Evolutionary conservation across 1,140 invertebrate species (phyloP).

Genomic region (Oscheius sp.): DNA sequence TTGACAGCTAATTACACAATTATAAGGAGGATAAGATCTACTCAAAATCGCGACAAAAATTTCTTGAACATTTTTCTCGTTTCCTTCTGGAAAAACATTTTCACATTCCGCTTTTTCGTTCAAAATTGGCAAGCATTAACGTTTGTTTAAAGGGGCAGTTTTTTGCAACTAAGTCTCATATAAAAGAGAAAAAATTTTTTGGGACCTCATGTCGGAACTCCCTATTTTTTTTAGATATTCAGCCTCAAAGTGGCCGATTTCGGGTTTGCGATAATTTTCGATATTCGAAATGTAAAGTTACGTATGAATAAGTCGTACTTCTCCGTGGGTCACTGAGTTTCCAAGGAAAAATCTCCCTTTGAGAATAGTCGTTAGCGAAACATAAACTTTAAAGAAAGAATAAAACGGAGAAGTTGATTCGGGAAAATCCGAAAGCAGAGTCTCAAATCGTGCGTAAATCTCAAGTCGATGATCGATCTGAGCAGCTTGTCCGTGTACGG

Average conservation of each 20-base stretch:
- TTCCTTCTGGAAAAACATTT: too few relatives aligned
- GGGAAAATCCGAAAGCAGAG: background rate
- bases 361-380: too few relatives aligned
- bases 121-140: background rate
- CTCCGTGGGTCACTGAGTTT: too few relatives aligned
- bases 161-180: background rate
- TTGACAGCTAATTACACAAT: background rate
- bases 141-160: background rate
- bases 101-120: too few relatives aligned
- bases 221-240: too few relatives aligned
- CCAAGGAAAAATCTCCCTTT: too few relatives aligned
- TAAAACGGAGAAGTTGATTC: background rate
- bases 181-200: too few relatives aligned
- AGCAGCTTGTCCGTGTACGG: slow-evolving; percentile 12
- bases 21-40: background rate
- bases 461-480: background rate
- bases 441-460: background rate
- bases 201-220: too few relatives aligned
- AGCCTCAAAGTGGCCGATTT: too few relatives aligned
- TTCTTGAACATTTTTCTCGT: too few relatives aligned
- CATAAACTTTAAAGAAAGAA: background rate
- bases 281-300: background rate
- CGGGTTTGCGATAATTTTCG: too few relatives aligned
- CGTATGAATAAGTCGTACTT: background rate
- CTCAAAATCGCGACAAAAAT: too few relatives aligned